These are phyloP conservation scores for Bimastos eiseni DNA, from an alignment of 2,888 invertebrate genomes.

Conservation along the genomic window DNA sequence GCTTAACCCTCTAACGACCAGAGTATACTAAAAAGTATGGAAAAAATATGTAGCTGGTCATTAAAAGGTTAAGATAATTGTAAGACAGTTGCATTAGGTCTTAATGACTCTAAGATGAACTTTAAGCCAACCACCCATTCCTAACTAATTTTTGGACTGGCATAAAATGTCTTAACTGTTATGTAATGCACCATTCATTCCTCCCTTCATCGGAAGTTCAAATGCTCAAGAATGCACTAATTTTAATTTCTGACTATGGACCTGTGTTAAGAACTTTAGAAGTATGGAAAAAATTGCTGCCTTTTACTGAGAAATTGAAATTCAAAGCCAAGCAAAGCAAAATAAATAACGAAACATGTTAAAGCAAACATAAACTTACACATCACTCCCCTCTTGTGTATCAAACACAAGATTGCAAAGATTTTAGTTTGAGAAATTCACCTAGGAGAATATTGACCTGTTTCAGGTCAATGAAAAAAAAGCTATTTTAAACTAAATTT, in stretches of 20 bases:
- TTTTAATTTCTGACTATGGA: too few species aligned
- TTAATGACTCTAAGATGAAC: too few species aligned
- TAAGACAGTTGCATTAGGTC: neutral
- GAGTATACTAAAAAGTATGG: too few species aligned
- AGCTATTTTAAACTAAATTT: neutral
- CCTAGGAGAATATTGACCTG: neutral
- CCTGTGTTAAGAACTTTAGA: neutral
- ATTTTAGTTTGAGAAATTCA: neutral
- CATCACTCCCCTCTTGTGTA: neutral
- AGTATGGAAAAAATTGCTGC: neutral
- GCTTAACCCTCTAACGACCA: too few species aligned
- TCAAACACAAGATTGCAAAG: neutral
- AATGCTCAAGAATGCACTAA: too few species aligned
- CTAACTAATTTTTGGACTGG: too few species aligned
- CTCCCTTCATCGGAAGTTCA: too few species aligned
- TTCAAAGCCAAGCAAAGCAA: neutral
- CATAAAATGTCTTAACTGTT: too few species aligned
- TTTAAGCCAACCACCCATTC: too few species aligned
- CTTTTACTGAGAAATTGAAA: neutral
- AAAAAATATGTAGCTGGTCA: too few species aligned
- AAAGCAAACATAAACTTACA: neutral
- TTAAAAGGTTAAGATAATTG: neutral
- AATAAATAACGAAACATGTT: neutral
- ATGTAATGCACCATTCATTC: too few species aligned
- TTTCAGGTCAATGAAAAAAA: neutral